Base-by-base conservation (phyloP, 2,113 vertebrate genomes). In the Copsychus sechellarum region DNA sequence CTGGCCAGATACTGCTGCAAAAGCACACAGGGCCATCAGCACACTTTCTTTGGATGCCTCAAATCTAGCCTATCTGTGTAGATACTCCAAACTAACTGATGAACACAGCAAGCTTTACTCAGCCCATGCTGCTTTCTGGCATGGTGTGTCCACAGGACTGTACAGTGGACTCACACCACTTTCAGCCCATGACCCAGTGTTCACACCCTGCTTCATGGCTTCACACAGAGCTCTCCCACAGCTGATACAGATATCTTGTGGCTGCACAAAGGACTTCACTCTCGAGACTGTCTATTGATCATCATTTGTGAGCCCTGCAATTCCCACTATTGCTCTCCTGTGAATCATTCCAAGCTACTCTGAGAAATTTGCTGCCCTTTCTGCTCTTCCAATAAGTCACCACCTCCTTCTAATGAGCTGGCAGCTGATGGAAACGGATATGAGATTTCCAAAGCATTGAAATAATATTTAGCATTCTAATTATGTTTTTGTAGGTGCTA, bases 401-500 rank as follows among this genome's bases (percentile, higher is more conserved):
- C 73, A 88, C 64, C 90, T 93, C 72, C 65, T 91, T 90, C 91
- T 90, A 34, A 14, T 80, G 62, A 87, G 47, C n/a, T 85, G 92
- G 53, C 87, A 92, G 57, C 51, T 86, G 65, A 91, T 28, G 88
- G 91, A 96, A 96, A 96, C 7, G 6, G 89, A 93, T 89, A 91
- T 5, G 61, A 86, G 56, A 25, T 93, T 96, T 94, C 90, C 64
- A 70, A 95, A 94, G 69, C 66, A 65, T 38, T 80, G 62, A 67
- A 90, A 93, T 91, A 94, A 92, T 93, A 93, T 93, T 94, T 96
- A 93, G 45, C 53, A 56, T 71, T 93, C 80, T 96, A 89, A 96
- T 88, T 88, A 96, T 90, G 60, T 87, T 96, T 95, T 94, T 82
- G 79, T 92, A 93, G 85, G 84, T 95, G 74, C 78, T 92, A 84